phyloP scores from a whole-genome alignment of 2,888 invertebrate genomes.

The Malthinus flaveolus region DNA sequence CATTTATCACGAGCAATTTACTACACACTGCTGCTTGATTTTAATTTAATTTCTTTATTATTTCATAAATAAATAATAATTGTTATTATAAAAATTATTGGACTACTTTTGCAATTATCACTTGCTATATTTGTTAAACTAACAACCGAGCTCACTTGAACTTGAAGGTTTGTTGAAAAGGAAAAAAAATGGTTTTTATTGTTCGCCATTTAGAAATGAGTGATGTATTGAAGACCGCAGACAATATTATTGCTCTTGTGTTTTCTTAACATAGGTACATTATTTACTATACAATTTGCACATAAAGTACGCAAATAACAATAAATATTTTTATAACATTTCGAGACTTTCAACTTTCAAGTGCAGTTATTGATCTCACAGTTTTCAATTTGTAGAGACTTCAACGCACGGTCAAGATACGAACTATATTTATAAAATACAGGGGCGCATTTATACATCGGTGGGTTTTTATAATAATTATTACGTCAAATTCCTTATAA shows the following conservation, averaged over 20 bases:
- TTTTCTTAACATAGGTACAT: not conserved
- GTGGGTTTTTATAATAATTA: too few species aligned
- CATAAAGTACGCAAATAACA: too few species aligned
- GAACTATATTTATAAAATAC: too few species aligned
- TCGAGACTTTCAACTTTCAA: too few species aligned
- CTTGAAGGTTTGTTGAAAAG: constrained; percentile 2
- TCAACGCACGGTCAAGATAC: too few species aligned
- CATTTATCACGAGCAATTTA: constrained; percentile 2
- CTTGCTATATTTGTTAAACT: not conserved
- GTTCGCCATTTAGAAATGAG: not conserved
- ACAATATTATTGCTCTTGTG: constrained; percentile 2
- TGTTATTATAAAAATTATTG: not conserved
- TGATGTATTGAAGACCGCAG: constrained; percentile 2
- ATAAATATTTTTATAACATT: too few species aligned
- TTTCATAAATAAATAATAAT: not conserved
- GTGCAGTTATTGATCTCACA: too few species aligned
- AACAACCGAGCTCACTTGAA: too few species aligned
- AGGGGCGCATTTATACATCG: too few species aligned
- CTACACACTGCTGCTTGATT: constrained; percentile 3
- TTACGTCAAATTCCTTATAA: too few species aligned
- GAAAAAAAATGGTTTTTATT: not conserved
- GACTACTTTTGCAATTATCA: not conserved
- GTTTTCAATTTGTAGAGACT: too few species aligned
- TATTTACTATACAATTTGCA: too few species aligned
- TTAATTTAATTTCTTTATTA: not conserved